Percentiles rank a stretch among this genome's conserved stretches.
Conservation (phyloP, 64 coral and sea anemone species). For the Trachythela sp. region DNA sequence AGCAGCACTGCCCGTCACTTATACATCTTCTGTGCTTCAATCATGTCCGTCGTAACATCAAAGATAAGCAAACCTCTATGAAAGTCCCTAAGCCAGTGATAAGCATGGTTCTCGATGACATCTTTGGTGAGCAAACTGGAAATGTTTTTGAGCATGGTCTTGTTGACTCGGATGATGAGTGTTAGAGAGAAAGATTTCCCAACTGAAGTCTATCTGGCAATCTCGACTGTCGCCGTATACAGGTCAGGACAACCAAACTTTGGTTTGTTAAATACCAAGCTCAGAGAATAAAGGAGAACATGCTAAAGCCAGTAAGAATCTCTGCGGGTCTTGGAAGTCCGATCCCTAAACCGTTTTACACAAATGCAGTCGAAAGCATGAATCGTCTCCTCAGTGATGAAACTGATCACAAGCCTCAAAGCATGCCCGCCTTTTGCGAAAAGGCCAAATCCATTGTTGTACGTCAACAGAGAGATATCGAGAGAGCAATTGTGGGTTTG, state of each 20-base stretch:
- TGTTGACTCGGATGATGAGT: too few relatives aligned
- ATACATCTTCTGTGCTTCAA: neutral
- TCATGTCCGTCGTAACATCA: neutral
- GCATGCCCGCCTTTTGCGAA: neutral
- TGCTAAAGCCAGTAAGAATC: constrained; percentile 9
- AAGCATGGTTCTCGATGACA: too few relatives aligned
- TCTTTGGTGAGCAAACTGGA: too few relatives aligned
- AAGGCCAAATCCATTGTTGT: neutral
- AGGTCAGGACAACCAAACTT: neutral
- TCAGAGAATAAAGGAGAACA: neutral
- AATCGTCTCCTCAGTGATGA: constrained; percentile 23
- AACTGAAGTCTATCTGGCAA: too few relatives aligned
- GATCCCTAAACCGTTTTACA: neutral
- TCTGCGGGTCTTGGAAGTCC: constrained; percentile 1
- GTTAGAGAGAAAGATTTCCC: too few relatives aligned
- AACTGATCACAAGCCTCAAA: constrained; percentile 5
- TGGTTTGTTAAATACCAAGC: constrained; percentile 36
- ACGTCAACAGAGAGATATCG: neutral
- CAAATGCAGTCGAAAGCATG: constrained; percentile 19
- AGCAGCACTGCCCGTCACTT: constrained; percentile 4
- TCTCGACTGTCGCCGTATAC: neutral
- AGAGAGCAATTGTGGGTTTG: neutral
- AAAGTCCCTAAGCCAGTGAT: neutral
- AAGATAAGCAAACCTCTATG: neutral
- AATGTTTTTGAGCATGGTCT: too few relatives aligned